Evolutionary conservation across 2,888 invertebrate genomes (phyloP).

Genomic region (Chloroclystis v-ata): DNA sequence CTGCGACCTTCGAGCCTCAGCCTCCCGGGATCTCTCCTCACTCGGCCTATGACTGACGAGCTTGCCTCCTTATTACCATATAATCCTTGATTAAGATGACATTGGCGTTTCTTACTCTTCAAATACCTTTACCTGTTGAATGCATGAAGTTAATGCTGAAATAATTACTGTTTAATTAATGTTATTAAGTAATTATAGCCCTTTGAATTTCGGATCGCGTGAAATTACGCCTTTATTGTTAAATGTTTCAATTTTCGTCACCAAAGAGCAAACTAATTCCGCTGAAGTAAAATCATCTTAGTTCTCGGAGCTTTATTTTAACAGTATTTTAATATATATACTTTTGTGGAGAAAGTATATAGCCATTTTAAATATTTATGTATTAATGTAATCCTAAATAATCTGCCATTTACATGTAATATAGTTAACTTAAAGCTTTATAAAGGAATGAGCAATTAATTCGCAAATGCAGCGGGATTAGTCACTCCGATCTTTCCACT

Average conservation of each 20-base stretch:
- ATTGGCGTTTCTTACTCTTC: conserved; percentile 15
- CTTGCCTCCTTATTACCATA: conserved; percentile 29
- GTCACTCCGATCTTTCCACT: conserved; percentile 1
- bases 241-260: neutral
- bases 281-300: too few species aligned
- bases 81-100: conserved; percentile 33
- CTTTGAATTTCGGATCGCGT: conserved; percentile 4
- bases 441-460: conserved; percentile 5
- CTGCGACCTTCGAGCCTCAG: conserved; percentile 9
- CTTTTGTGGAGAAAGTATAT: too few species aligned
- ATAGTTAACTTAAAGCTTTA: too few species aligned
- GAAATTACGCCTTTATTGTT: conserved; percentile 6
- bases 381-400: too few species aligned
- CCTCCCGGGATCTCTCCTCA: neutral
- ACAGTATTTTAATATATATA: too few species aligned
- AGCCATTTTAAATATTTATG: too few species aligned
- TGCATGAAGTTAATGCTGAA: conserved; percentile 41
- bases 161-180: conserved; percentile 28
- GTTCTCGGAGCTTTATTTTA: too few species aligned
- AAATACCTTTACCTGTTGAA: conserved; percentile 61
- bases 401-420: too few species aligned
- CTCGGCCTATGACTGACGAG: conserved; percentile 23
- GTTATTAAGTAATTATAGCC: conserved; percentile 26
- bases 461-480: conserved; percentile 9
- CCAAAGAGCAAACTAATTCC: neutral